Evolutionary conservation across 2,113 vertebrate species (phyloP).

Genomic region (Rissa tridactyla): DNA sequence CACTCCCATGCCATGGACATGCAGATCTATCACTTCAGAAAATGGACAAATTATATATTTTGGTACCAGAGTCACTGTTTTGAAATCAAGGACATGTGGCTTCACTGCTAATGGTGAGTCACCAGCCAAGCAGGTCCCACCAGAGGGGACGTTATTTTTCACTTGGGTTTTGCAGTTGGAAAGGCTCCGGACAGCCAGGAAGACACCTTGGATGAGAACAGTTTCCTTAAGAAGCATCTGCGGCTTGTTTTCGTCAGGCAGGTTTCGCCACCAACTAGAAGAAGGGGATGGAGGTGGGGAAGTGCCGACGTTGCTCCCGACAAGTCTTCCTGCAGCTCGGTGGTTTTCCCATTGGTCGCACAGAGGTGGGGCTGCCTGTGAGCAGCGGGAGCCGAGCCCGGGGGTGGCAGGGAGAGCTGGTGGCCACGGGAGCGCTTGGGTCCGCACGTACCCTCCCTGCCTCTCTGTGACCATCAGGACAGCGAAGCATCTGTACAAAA

Average conservation of each 20-base stretch:
- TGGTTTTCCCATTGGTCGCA: background rate
- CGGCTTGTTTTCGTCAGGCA: background rate
- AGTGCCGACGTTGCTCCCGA: accelerated
- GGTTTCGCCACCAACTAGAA: background rate
- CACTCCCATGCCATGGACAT: background rate
- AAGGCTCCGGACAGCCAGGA: background rate
- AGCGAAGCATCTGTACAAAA: background rate
- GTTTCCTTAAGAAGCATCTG: background rate
- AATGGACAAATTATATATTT: background rate
- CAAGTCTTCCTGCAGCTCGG: background rate
- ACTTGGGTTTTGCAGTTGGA: background rate
- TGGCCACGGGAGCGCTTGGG: background rate
- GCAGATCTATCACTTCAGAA: background rate
- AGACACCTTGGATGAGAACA: background rate
- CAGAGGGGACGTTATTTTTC: background rate
- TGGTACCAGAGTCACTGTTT: background rate
- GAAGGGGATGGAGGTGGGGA: background rate
- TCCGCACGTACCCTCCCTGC: background rate
- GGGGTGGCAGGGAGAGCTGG: background rate
- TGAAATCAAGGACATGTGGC: background rate
- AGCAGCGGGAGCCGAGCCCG: accelerated
- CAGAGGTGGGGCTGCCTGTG: background rate
- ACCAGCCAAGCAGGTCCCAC: background rate
- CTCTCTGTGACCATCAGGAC: background rate
- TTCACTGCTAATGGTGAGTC: background rate